Evolutionary conservation across 2,888 invertebrate genomes (phyloP).

Genomic region (Cactoblastis cactorum): DNA sequence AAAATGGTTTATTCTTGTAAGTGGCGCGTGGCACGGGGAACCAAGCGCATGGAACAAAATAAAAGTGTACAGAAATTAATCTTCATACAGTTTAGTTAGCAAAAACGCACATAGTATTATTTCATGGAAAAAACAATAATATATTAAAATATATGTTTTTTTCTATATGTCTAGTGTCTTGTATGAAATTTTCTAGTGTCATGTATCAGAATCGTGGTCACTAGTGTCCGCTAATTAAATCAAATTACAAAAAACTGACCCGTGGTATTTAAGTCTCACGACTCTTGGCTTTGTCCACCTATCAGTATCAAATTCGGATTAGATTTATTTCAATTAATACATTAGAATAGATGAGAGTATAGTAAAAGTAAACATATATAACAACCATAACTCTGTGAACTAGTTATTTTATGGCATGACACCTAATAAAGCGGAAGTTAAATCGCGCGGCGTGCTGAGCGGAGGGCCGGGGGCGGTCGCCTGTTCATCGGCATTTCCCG

Average conservation of each 20-base stretch:
- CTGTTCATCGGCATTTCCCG: constrained; percentile 69
- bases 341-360: too few species aligned
- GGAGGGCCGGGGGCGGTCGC: constrained; percentile 47
- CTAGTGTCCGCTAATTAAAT: too few species aligned
- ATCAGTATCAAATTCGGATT: too few species aligned
- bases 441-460: constrained; percentile 42
- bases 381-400: not conserved
- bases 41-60: constrained; percentile 27
- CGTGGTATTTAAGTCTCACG: too few species aligned
- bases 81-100: not conserved
- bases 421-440: constrained; percentile 68
- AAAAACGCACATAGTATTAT: not conserved
- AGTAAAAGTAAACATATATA: too few species aligned
- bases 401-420: constrained; percentile 27
- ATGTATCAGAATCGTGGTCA: too few species aligned
- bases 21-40: constrained; percentile 48
- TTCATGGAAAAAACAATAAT: not conserved
- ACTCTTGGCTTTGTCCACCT: too few species aligned
- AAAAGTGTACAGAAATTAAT: not conserved
- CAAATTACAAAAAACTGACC: too few species aligned
- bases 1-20: constrained; percentile 34
- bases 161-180: too few species aligned
- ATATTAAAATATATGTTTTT: too few species aligned
- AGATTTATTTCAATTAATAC: too few species aligned
- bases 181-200: too few species aligned